phyloP scores from a whole-genome alignment of 2,888 invertebrate species.

The Cyclophora punctaria region DNA sequence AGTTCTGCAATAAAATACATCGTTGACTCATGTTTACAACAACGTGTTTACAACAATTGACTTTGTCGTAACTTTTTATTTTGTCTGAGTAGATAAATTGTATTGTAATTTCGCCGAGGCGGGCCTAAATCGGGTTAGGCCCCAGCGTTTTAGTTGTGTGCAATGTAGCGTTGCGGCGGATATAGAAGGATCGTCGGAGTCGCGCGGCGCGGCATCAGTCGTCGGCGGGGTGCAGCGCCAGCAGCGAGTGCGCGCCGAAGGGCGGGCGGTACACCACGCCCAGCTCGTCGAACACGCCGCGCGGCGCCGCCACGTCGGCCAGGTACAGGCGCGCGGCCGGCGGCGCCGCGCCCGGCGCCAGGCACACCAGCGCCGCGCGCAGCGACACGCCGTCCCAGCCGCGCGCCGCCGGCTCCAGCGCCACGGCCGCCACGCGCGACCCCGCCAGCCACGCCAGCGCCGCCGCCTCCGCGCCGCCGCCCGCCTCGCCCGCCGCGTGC shows the following conservation, averaged over 20 bases:
- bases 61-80: too few species aligned
- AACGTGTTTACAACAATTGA: too few species aligned
- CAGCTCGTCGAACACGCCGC: conserved; percentile 80
- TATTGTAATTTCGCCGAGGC: too few species aligned
- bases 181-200: neutral
- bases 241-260: conserved; percentile 72
- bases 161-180: too few species aligned
- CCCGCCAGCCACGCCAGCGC: conserved; percentile 79
- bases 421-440: conserved; percentile 29
- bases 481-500: conserved; percentile 13
- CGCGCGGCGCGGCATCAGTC: conserved; percentile 17
- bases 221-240: conserved; percentile 50
- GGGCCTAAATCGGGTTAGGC: too few species aligned
- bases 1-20: too few species aligned
- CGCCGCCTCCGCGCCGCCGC: conserved; percentile 12
- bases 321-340: conserved; percentile 78
- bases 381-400: conserved; percentile 24
- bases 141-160: too few species aligned
- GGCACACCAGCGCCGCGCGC: conserved; percentile 29
- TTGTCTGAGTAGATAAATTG: too few species aligned
- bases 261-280: conserved; percentile 89
- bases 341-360: conserved; percentile 57
- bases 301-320: conserved; percentile 89
- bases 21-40: too few species aligned
- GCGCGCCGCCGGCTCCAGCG: conserved; percentile 81